These are phyloP conservation scores for Chauna torquata DNA, from an alignment of 2,113 vertebrate species.

Conservation along the genomic window DNA sequence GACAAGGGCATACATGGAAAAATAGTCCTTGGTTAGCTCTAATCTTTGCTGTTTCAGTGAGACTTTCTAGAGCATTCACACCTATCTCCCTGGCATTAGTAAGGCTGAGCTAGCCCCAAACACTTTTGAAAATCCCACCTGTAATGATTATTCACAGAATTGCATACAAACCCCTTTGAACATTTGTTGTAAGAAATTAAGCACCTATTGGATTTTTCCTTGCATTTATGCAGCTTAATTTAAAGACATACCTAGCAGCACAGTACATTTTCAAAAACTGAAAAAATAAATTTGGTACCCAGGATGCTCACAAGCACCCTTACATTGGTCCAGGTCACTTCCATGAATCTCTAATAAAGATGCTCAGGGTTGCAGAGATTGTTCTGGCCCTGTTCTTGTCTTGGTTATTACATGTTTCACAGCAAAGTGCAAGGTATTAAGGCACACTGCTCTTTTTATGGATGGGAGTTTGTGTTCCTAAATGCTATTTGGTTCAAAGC, in stretches of 20 bases:
- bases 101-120: neutral
- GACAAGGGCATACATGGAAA: neutral
- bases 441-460: rapidly evolving
- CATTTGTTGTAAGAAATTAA: neutral
- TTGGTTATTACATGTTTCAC: too few relatives aligned
- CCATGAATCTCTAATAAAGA: neutral
- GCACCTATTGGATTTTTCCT: neutral
- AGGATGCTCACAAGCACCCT: neutral
- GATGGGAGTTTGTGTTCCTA: neutral
- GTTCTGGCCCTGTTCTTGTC: neutral
- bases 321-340: neutral
- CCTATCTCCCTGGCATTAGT: neutral
- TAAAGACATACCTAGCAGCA: neutral
- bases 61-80: neutral
- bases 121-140: neutral
- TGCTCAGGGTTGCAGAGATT: neutral
- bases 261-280: rapidly evolving
- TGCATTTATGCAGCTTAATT: neutral
- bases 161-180: neutral
- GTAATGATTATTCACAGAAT: neutral
- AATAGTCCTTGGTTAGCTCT: neutral
- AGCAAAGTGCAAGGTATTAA: neutral
- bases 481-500: neutral
- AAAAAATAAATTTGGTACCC: neutral
- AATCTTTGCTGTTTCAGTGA: neutral